Base-by-base conservation (phyloP, 2,113 vertebrate genomes). In the western clawed frog (Xenopus tropicalis) region DNA sequence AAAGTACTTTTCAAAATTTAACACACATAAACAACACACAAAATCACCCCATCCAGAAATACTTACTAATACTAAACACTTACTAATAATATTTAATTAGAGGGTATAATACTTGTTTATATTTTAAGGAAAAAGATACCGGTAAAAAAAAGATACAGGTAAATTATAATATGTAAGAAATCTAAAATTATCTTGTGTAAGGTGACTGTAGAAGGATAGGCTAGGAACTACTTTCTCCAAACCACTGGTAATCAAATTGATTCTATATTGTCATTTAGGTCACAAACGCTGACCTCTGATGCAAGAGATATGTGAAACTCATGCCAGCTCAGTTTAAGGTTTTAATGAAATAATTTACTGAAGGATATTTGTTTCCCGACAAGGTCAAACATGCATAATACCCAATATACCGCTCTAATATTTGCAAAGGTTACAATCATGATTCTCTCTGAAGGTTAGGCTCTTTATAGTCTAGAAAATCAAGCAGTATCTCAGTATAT, bases 361-460 rank as follows among this genome's bases (percentile, higher is more conserved):
- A 17, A 37, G 14, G 19, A 54, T 54, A 48, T 54, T 11, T 54
- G 46, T 17, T 54, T 54, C 52, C 52, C 17, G 7, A n/a, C 16
- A 9, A n/a, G 52, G 52, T 54, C 52, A 54, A 54, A n/a, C 52
- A n/a, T 54, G 52, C 52, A 54, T 54, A 54, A 54, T 54, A 20
- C 19, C 17, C 19, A 54, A 17, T n/a, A 54, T 54, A 17, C 52
- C 52, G 11, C 46, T 48, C 46, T 54, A 54, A 54, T 54, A 54
- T 54, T n/a, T 54, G 6, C 52, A 54, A 54, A 54, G 52, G 52
- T 54, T 54, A n/a, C 8, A 4, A 48, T 48, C 46, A 48, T 48
- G 16, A 48, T 48, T 48, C 46, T 14, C 46, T 48, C 46, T n/a
- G 52, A 54, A 54, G 19, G 9, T n/a, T 54, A 54, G 52, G 19